Evolutionary conservation across 1,140 invertebrate genomes (phyloP), one percentile per base, ranked within the genome.

Genomic region (Drosophila pseudoobscura): DNA sequence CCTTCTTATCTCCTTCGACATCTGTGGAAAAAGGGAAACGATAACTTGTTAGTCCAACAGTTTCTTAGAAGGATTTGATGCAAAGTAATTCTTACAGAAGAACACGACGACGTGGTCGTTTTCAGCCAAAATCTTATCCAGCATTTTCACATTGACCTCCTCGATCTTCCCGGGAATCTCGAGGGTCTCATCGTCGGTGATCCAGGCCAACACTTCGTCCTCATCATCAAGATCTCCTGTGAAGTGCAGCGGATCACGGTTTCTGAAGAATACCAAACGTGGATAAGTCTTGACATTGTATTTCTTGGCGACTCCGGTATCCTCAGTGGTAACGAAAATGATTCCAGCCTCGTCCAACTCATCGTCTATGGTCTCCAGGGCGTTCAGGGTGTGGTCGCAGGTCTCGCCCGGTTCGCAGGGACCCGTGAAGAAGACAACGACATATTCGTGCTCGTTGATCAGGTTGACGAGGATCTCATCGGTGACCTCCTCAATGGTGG

Each of bases 401-500:
- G 96, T 93, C 80, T 97, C 95, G 9, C 96, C 96, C 63, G 97
- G 96, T 76, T 97, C 96, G 85, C 97, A 98, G 51, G 95, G 95
- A 29, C 97, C 96, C 92, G 97, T 98, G 92, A 98, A 98, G 89
- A 97, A 97, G 20, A 98, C 97, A 20, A 97, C 97, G 13, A 98
- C 97, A 91, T 98, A 98, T 94, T 98, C 97, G 87, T 98, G 96
- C 80, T 97, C 96, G 72, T 96, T 95, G 75, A 98, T 97, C 6
- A 98, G 93, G 88, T 96, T 95, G 70, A 94, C 93, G 15, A 98
- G 92, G 85, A 98, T 98, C 93, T 98, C 97, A 91, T 98, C 97
- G 1, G 97, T 98, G 17, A 98, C 97, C 93, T 98, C 97, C 93
- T 98, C 97, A 73, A 98, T 98, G 1, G 97, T 98, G 41, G 97